phyloP scores from a whole-genome alignment of 2,888 invertebrate species.

The Anticlea derivata region DNA sequence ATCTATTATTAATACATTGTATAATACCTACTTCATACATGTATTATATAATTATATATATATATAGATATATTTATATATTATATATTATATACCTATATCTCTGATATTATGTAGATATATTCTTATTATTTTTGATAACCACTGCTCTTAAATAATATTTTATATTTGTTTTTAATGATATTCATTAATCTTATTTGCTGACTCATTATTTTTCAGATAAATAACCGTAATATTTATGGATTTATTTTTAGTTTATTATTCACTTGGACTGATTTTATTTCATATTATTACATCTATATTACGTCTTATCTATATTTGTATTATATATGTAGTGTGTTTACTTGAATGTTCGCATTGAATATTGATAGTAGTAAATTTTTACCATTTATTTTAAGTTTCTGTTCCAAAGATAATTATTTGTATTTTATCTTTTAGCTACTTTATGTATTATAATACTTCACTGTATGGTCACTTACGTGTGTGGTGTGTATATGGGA shows the following conservation, averaged over 20 bases:
- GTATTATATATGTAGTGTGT: conserved; percentile 12
- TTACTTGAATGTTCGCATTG: conserved; percentile 13
- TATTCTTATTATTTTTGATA: conserved; percentile 29
- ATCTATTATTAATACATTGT: not conserved
- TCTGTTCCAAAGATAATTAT: conserved; percentile 78
- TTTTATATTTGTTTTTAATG: conserved; percentile 45
- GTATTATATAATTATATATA: too few relatives aligned
- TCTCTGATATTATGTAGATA: too few relatives aligned
- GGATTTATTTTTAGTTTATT: not conserved
- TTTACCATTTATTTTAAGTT: conserved; percentile 48
- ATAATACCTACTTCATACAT: too few relatives aligned
- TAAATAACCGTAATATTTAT: too few relatives aligned
- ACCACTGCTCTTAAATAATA: conserved; percentile 40
- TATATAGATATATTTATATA: too few relatives aligned
- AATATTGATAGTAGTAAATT: conserved; percentile 32
- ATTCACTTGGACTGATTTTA: not conserved
- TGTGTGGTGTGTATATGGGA: conserved; percentile 57
- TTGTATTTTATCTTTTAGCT: conserved; percentile 51
- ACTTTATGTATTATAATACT: conserved; percentile 44
- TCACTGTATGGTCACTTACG: conserved; percentile 33
- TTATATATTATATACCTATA: too few relatives aligned
- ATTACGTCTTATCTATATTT: not conserved
- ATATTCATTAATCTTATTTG: too few relatives aligned
- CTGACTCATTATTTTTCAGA: too few relatives aligned
- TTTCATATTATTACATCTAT: not conserved